Conservation (phyloP, 2,113 vertebrate species). For the Oryzias javanicus region DNA sequence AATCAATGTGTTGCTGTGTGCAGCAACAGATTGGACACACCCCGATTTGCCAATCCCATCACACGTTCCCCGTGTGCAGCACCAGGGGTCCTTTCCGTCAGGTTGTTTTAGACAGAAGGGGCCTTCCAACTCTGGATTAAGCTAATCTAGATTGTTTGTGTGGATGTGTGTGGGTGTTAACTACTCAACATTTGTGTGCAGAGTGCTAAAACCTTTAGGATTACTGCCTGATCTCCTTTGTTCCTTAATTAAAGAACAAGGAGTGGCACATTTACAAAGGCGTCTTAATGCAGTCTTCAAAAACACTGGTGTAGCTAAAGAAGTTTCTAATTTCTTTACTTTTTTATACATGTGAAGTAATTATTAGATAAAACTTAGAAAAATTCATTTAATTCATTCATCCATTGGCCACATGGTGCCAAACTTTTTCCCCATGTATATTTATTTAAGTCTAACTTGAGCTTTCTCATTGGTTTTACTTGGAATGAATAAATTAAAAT, state of each 20-base stretch:
- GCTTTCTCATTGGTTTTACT: too few species aligned
- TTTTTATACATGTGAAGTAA: too few species aligned
- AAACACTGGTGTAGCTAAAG: slow-evolving; percentile 30
- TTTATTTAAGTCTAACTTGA: too few species aligned
- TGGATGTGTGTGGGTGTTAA: slow-evolving; percentile 2
- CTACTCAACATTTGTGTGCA: slow-evolving; percentile 9
- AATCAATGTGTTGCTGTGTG: not conserved
- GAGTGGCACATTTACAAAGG: slow-evolving; percentile 33
- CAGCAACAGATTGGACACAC: not conserved
- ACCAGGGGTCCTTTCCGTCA: not conserved
- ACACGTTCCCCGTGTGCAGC: slow-evolving; percentile 1
- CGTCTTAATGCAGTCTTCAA: not conserved
- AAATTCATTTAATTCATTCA: too few species aligned
- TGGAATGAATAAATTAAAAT: too few species aligned
- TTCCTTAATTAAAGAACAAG: slow-evolving; percentile 46
- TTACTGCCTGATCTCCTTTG: slow-evolving; percentile 47
- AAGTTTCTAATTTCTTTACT: not conserved
- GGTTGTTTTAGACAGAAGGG: slow-evolving; percentile 8
- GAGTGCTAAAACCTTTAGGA: slow-evolving; percentile 29
- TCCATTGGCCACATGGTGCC: too few species aligned
- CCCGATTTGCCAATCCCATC: not conserved
- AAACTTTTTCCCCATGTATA: too few species aligned
- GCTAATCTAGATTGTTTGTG: slow-evolving; percentile 7
- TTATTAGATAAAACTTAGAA: too few species aligned
- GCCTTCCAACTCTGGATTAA: slow-evolving; percentile 37